These are phyloP conservation scores for Girardinichthys multiradiatus DNA, from an alignment of 2,113 vertebrate species.

Conservation along the genomic window DNA sequence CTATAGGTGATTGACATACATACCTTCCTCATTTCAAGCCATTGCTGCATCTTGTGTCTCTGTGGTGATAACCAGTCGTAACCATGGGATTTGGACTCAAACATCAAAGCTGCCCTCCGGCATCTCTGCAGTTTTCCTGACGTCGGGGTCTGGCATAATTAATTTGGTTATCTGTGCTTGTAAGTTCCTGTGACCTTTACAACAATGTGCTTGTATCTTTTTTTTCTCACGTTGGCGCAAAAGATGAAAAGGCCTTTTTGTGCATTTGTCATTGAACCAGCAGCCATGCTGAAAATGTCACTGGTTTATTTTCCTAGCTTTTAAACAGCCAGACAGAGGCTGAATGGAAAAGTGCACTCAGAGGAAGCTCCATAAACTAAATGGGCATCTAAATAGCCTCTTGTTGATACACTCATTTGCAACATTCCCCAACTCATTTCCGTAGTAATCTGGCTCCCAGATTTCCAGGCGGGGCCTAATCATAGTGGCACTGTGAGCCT, in stretches of 20 bases:
- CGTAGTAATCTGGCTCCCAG: slow-evolving; percentile 52
- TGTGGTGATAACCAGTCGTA: slow-evolving; percentile 43
- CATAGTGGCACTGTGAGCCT: slow-evolving; percentile 32
- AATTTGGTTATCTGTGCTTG: slow-evolving; percentile 78
- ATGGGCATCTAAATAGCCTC: slow-evolving; percentile 53
- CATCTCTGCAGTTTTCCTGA: slow-evolving; percentile 45
- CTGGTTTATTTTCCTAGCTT: slow-evolving; percentile 55
- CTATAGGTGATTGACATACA: slow-evolving; percentile 73
- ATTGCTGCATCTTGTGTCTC: slow-evolving; percentile 17
- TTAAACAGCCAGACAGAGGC: slow-evolving; percentile 23
- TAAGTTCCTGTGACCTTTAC: slow-evolving; percentile 82
- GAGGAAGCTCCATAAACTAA: slow-evolving; percentile 43
- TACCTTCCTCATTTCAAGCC: slow-evolving; percentile 61
- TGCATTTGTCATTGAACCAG: slow-evolving; percentile 57
- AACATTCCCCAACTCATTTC: slow-evolving; percentile 65
- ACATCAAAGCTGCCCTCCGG: slow-evolving; percentile 38
- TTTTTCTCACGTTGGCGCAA: slow-evolving; percentile 46
- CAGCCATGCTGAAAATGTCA: slow-evolving; percentile 77
- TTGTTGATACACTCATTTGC: slow-evolving; percentile 61
- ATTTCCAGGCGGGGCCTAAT: slow-evolving; percentile 49
- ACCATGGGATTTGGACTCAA: slow-evolving; percentile 61
- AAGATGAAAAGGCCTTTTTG: slow-evolving; percentile 60
- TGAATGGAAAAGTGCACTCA: slow-evolving; percentile 38
- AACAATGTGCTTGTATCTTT: slow-evolving; percentile 66
- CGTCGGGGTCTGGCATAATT: slow-evolving; percentile 71